Conservation (phyloP, 2,797 vertebrate genomes). For the Clarias fuscus region DNA sequence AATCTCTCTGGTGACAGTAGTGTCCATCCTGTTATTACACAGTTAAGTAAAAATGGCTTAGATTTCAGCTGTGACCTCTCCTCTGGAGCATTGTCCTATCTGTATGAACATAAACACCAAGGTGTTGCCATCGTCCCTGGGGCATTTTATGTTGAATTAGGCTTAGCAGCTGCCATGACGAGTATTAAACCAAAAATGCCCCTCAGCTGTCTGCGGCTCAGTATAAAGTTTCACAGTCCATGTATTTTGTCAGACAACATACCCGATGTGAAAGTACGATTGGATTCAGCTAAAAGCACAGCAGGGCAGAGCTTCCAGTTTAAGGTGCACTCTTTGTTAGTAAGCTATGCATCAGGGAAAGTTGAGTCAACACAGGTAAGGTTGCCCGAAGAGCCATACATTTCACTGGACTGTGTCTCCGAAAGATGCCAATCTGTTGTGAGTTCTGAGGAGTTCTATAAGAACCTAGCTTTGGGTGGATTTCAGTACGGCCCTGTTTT, state of each 20-base stretch:
- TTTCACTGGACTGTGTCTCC: constrained; percentile 70
- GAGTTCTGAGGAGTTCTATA: constrained; percentile 73
- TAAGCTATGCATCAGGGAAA: constrained; percentile 75
- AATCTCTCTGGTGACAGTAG: constrained; percentile 56
- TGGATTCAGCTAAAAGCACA: constrained; percentile 61
- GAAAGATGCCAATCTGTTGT: constrained; percentile 74
- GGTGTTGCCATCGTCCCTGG: constrained; percentile 79
- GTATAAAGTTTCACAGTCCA: constrained; percentile 74
- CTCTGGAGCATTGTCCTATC: constrained; percentile 65
- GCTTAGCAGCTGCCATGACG: constrained; percentile 74
- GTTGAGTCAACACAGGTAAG: constrained; percentile 63
- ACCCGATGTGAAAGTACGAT: constrained; percentile 72
- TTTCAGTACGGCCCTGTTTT: constrained; percentile 82
- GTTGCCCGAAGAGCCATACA: constrained; percentile 69
- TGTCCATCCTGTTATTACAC: constrained; percentile 64
- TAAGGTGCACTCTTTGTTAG: constrained; percentile 68
- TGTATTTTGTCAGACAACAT: constrained; percentile 72
- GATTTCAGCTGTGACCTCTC: constrained; percentile 74
- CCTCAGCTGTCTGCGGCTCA: constrained; percentile 73
- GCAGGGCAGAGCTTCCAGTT: constrained; percentile 58
- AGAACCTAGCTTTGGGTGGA: constrained; percentile 69
- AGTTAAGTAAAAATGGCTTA: constrained; percentile 58
- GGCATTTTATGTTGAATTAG: constrained; percentile 81
- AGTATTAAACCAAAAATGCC: constrained; percentile 74
- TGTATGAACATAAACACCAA: constrained; percentile 81